These are phyloP conservation scores for Trialeurodes vaporariorum DNA, from an alignment of 1,140 invertebrate species.

Conservation along the genomic window DNA sequence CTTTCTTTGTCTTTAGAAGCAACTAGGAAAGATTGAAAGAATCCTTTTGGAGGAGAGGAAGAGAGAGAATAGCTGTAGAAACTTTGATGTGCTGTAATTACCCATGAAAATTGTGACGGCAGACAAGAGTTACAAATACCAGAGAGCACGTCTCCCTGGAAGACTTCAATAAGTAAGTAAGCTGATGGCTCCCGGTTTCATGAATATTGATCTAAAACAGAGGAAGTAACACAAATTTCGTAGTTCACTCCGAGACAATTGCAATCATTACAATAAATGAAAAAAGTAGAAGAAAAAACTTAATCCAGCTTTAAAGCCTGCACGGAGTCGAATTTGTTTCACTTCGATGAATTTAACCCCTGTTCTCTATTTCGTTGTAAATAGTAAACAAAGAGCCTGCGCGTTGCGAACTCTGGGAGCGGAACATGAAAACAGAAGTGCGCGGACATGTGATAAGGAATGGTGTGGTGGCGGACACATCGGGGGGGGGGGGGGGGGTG, in stretches of 20 bases:
- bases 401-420: not conserved
- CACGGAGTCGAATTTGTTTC: not conserved
- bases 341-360: not conserved
- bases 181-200: too few relatives aligned
- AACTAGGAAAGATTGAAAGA: too few relatives aligned
- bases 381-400: not conserved
- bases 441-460: too few relatives aligned
- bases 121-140: not conserved
- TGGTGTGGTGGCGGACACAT: too few relatives aligned
- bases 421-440: not conserved
- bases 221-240: not conserved
- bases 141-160: too few relatives aligned
- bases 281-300: not conserved
- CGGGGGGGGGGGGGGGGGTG: too few relatives aligned
- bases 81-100: not conserved
- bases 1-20: too few relatives aligned
- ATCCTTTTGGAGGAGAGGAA: not conserved
- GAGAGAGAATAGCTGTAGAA: not conserved
- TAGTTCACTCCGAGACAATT: not conserved
- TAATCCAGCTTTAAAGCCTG: not conserved
- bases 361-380: not conserved
- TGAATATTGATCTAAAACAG: too few relatives aligned
- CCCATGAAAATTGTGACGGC: not conserved
- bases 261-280: too few relatives aligned
- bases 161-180: too few relatives aligned